These are phyloP conservation scores for Clarias macrocephalus DNA, from an alignment of 2,113 vertebrate genomes.

Conservation along the genomic window DNA sequence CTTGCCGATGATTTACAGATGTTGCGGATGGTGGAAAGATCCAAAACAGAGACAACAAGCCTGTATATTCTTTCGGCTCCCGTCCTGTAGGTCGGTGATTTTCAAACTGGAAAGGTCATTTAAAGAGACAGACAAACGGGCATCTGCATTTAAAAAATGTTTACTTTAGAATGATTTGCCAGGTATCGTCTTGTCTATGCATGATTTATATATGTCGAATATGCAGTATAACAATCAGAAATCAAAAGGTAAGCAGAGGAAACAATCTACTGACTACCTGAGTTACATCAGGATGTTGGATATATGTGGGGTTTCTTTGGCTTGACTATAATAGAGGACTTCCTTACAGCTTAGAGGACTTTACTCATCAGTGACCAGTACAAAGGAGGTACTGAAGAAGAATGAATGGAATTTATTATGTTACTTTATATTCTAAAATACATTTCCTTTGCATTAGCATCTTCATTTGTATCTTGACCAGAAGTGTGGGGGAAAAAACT, in stretches of 20 bases:
- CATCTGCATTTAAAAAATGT: not conserved
- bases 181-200: not conserved
- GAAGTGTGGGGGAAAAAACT: not conserved
- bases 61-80: constrained; percentile 41
- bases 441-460: not conserved
- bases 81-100: constrained; percentile 35
- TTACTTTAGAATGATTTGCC: constrained; percentile 15
- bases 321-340: not conserved
- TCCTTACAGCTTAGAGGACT: not conserved
- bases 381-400: not conserved
- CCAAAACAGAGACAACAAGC: constrained; percentile 53
- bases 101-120: constrained; percentile 36
- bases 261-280: too few species aligned
- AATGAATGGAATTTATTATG: not conserved
- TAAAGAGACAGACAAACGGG: constrained; percentile 28
- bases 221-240: not conserved
- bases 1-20: constrained; percentile 66
- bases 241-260: too few species aligned
- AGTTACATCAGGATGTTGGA: too few species aligned
- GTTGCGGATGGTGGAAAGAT: constrained; percentile 58
- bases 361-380: not conserved
- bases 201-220: constrained; percentile 26
- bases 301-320: not conserved
- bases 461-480: not conserved
- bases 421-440: not conserved